These are phyloP conservation scores for Elmis aenea DNA, from an alignment of 2,888 invertebrate genomes.

Conservation along the genomic window DNA sequence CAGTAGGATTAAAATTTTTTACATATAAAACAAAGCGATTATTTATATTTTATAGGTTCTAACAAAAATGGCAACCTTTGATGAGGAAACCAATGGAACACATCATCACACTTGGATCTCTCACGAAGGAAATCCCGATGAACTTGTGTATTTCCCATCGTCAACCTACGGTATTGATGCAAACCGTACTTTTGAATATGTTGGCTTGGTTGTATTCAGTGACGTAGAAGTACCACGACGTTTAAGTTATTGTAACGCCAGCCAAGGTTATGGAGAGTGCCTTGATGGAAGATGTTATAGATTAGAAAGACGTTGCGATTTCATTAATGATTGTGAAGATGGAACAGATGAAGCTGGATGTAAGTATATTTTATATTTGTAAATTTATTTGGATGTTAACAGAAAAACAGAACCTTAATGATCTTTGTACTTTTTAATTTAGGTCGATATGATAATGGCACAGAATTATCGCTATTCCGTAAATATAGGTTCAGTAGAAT, in stretches of 20 bases:
- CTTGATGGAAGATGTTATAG: slow-evolving; percentile 77
- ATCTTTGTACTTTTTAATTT: slow-evolving; percentile 16
- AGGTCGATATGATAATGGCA: slow-evolving; percentile 60
- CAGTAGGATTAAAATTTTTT: too few species aligned
- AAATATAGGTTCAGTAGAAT: slow-evolving; percentile 84
- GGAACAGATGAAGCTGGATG: slow-evolving; percentile 82
- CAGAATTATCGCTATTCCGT: slow-evolving; percentile 68
- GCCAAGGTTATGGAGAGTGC: slow-evolving; percentile 73
- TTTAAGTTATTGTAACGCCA: slow-evolving; percentile 63
- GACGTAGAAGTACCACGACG: slow-evolving; percentile 75
- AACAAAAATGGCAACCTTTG: slow-evolving; percentile 82
- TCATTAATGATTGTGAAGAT: slow-evolving; percentile 71
- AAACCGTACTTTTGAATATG: slow-evolving; percentile 87
- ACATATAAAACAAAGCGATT: neutral
- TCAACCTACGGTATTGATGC: slow-evolving; percentile 90
- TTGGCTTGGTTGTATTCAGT: slow-evolving; percentile 84
- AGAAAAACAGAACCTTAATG: slow-evolving; percentile 2
- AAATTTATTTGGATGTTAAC: slow-evolving; percentile 3
- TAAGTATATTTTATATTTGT: slow-evolving; percentile 41
- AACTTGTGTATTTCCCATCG: slow-evolving; percentile 80
- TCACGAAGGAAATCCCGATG: slow-evolving; percentile 79
- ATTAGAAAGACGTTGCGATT: slow-evolving; percentile 72
- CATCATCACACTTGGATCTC: slow-evolving; percentile 79
- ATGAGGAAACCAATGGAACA: slow-evolving; percentile 80
- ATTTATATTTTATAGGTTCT: slow-evolving; percentile 57